Evolutionary conservation across 2,113 vertebrate species (phyloP).

Genomic region (Chionomys nivalis): DNA sequence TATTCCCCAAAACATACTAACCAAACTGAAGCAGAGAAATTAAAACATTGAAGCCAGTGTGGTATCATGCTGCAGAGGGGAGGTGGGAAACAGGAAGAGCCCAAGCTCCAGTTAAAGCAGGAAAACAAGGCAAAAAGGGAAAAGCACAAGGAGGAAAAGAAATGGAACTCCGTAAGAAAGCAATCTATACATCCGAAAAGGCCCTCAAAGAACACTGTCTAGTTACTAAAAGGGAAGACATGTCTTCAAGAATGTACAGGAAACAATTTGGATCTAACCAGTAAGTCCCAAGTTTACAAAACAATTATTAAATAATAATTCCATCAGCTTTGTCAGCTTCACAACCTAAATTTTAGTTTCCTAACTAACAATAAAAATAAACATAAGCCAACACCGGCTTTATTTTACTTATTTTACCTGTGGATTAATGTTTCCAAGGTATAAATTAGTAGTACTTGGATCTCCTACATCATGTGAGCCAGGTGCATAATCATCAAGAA

Average conservation of each 20-base stretch:
- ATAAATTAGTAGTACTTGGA: constrained; percentile 98
- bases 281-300: neutral
- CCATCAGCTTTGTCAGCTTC: neutral
- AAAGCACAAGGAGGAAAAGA: neutral
- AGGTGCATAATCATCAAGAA: constrained; percentile 97
- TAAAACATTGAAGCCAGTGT: constrained; percentile 19
- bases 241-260: neutral
- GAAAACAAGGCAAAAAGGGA: neutral
- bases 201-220: neutral
- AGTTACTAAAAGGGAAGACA: neutral
- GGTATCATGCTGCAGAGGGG: neutral
- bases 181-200: neutral
- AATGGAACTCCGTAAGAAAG: neutral
- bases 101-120: neutral
- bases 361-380: neutral
- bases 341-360: constrained; percentile 36
- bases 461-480: constrained; percentile 99
- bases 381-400: neutral
- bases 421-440: constrained; percentile 99
- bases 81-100: neutral
- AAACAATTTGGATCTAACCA: neutral
- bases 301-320: constrained; percentile 42
- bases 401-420: constrained; percentile 87
- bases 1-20: neutral
- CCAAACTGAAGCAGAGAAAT: neutral